Evolutionary conservation across 1,140 invertebrate species (phyloP).

Genomic region (Argopecten irradians): DNA sequence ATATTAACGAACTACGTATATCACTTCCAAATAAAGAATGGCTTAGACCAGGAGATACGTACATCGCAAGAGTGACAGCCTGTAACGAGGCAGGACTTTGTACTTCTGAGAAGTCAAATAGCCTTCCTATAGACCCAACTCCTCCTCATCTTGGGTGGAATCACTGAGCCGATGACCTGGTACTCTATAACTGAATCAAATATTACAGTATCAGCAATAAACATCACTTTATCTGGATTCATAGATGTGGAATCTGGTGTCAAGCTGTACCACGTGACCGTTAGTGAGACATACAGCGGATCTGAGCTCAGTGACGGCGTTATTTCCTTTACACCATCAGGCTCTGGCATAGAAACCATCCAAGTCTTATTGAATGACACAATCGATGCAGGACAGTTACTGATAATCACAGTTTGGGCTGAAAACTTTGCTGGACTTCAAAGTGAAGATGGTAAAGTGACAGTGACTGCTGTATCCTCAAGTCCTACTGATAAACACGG

Average conservation of each 20-base stretch:
- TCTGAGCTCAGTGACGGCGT: conserved; percentile 50
- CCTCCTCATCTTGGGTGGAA: conserved; percentile 59
- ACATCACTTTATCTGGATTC: conserved; percentile 55
- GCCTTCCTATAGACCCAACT: conserved; percentile 55
- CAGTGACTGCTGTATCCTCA: conserved; percentile 39
- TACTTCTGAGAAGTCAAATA: conserved; percentile 34
- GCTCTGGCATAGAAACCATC: conserved; percentile 32
- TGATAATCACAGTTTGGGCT: conserved; percentile 47
- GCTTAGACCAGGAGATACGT: conserved; percentile 54
- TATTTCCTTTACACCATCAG: conserved; percentile 22
- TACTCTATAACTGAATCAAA: not conserved
- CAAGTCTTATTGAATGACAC: conserved; percentile 18
- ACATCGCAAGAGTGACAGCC: conserved; percentile 52
- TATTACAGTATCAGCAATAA: conserved; percentile 15
- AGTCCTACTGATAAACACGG: not conserved
- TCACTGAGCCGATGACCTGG: conserved; percentile 52
- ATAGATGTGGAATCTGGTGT: conserved; percentile 57
- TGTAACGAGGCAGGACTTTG: conserved; percentile 64
- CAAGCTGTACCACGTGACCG: conserved; percentile 44
- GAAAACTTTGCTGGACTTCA: conserved; percentile 47
- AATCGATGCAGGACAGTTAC: conserved; percentile 35
- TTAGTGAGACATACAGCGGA: conserved; percentile 51
- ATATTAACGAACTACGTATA: conserved; percentile 33
- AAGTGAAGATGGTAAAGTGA: conserved; percentile 37
- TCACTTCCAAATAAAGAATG: conserved; percentile 36